phyloP scores from a whole-genome alignment of 2,888 invertebrate species.

The Chymomyza procnemis region DNA sequence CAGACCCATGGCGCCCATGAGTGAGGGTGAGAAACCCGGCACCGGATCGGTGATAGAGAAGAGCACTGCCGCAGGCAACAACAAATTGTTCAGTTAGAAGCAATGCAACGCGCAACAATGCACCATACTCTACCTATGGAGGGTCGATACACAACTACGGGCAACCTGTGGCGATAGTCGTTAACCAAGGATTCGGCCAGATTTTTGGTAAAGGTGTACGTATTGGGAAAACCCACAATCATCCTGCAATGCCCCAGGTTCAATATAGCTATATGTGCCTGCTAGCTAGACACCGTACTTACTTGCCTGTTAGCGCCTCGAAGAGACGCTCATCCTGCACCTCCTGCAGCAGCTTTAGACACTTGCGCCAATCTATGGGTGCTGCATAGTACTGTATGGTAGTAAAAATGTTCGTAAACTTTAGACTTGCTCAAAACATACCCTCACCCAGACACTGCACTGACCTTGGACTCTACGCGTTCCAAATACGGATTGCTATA shows the following conservation, averaged over 20 bases:
- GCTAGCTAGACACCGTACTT: slow-evolving; percentile 10
- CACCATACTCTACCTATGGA: slow-evolving; percentile 87
- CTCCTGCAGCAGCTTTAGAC: slow-evolving; percentile 57
- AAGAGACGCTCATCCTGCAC: slow-evolving; percentile 45
- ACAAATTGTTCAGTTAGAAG: not conserved
- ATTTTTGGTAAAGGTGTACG: slow-evolving; percentile 94
- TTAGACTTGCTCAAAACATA: not conserved
- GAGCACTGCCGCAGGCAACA: slow-evolving; percentile 40
- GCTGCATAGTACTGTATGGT: slow-evolving; percentile 58
- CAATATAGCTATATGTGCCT: not conserved
- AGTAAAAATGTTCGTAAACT: not conserved
- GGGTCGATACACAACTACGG: slow-evolving; percentile 89
- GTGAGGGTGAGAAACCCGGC: slow-evolving; percentile 64
- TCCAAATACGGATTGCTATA: slow-evolving; percentile 89
- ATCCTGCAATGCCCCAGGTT: slow-evolving; percentile 40
- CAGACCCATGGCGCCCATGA: slow-evolving; percentile 68
- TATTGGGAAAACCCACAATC: slow-evolving; percentile 84
- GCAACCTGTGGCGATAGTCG: slow-evolving; percentile 83
- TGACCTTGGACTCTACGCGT: slow-evolving; percentile 85
- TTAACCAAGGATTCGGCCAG: slow-evolving; percentile 89
- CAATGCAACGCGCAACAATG: not conserved
- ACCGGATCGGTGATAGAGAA: slow-evolving; percentile 61
- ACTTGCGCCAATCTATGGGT: slow-evolving; percentile 69
- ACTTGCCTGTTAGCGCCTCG: slow-evolving; percentile 69
- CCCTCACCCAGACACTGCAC: not conserved